Evolutionary conservation across 2,113 vertebrate species (phyloP), one percentile per base, ranked within the genome.

Genomic region (Zosterops lateralis): DNA sequence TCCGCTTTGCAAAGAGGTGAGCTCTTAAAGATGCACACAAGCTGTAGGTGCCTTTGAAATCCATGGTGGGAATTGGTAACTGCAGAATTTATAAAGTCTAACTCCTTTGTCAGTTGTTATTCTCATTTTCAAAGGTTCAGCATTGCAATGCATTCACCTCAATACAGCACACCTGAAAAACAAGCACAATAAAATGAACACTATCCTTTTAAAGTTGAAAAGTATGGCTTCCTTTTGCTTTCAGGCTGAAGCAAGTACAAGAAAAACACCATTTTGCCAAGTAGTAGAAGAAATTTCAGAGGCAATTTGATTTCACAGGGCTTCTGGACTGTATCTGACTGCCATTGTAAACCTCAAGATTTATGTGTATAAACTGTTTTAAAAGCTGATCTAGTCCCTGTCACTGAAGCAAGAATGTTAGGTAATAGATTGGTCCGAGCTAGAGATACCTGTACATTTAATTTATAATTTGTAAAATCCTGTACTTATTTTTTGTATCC

Each of bases 21-120:
- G 17, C 48, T 50, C 44, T 54, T 24, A 17, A 56, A 82, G 48
- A 81, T 4, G 15, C 19, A 34, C 47, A 65, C 12, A 5, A 8
- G 16, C 6, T 64, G 20, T 7, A 44, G 24, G 9, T 61, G 28
- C 87, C 48, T 64, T 45, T 76, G 67, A 77, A 72, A 56, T 92
- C 56, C 6, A 3, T 2, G 0, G 25, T 15, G 54, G 9, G 2
- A 3, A 2, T 0, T 19, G 25, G 29, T 60, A 70, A 45, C 42
- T 40, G 25, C 1, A n/a, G 29, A n/a, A 12, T 56, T 72, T 19
- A 13, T 17, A 3, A 66, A 68, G 18, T 74, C 14, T 53, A 48
- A 4, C 12, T 53, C 26, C 15, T 62, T 32, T 67, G 21, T 26
- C 50, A 2, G 1, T 47, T 65, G 6, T 38, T 36, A 24, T 40